Base-by-base conservation (phyloP, 2,113 vertebrate species). In the Sprattus sprattus region DNA sequence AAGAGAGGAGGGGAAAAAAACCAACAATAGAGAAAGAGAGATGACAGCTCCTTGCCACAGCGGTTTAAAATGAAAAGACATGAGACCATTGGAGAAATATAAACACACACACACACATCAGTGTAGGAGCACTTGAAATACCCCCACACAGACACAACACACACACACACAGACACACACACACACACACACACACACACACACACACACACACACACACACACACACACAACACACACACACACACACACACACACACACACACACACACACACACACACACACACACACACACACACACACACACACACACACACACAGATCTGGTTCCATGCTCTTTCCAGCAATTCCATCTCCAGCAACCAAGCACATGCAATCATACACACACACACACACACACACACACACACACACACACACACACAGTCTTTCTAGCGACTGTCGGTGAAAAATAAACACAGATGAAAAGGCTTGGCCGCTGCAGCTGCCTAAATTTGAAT, bases 31-130 rank as follows among this genome's bases (percentile, higher is more conserved):
- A 32, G 32, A 39, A 15, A 32, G 71, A 78, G 71, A 85, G 47
- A 82, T 85, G 54, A 81, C 71, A 88, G 71, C 75, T 85, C 85
- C 83, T 87, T 87, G 85, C 82, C 45, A 86, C 64, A 20, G 25
- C 28, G 82, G 81, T 87, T 88, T 85, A 82, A 88, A 87, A 75
- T 81, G 80, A 85, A 87, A 85, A 64, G 84, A 50, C 86, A 75
- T 20, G 82, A 83, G 25, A 49, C 16, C 39, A 54, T 87, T 71
- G 81, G 57, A 52, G 52, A 83, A 88, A 84, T 82, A 82, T 81
- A 88, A 81, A 9, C 82, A 57, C 64, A 71, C 25, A 71, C n/a
- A 25, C 64, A 71, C 64, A 67, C 60, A 67, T 39, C 39, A 39
- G 39, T 39, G 39, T 39, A 39, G 39, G 39, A 39, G 39, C 39